Evolutionary conservation across 1,140 invertebrate species (phyloP).

Genomic region (Neelides sp.): DNA sequence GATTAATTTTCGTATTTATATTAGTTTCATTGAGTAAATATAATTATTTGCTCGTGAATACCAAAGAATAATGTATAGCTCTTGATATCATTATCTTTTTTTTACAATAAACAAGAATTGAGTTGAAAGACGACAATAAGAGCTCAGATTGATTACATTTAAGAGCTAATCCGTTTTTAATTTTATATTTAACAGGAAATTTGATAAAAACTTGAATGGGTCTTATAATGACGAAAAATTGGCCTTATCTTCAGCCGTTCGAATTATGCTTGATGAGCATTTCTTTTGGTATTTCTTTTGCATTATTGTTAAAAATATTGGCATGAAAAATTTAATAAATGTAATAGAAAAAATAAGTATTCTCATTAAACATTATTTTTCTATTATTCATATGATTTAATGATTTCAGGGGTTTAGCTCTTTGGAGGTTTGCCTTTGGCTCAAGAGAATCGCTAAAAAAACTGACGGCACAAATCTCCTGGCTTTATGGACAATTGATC

Average conservation of each 20-base stretch:
- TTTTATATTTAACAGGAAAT: conserved; percentile 13
- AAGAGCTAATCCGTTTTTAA: not conserved
- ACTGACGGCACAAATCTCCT: not conserved
- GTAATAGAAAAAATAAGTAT: not conserved
- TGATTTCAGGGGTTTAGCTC: conserved; percentile 2
- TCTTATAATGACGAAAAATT: not conserved
- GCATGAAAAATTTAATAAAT: not conserved
- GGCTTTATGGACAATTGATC: not conserved
- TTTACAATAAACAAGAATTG: not conserved
- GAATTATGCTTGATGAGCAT: conserved; percentile 18
- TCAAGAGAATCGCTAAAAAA: not conserved
- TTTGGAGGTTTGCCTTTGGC: conserved; percentile 6
- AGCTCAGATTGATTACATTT: not conserved
- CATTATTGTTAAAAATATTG: not conserved
- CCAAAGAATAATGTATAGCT: not conserved
- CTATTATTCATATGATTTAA: no score
- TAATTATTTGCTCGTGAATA: not conserved
- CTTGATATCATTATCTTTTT: not conserved
- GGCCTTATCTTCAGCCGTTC: conserved; percentile 5
- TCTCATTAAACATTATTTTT: not conserved
- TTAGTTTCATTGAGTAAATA: not conserved
- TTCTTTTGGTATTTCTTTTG: conserved; percentile 15
- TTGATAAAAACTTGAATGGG: conserved; percentile 12
- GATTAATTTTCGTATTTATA: not conserved
- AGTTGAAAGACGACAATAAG: not conserved